Evolutionary conservation across 2,888 invertebrate genomes (phyloP), one percentile per base, ranked within the genome.

Genomic region (Ormyrus rosae): DNA sequence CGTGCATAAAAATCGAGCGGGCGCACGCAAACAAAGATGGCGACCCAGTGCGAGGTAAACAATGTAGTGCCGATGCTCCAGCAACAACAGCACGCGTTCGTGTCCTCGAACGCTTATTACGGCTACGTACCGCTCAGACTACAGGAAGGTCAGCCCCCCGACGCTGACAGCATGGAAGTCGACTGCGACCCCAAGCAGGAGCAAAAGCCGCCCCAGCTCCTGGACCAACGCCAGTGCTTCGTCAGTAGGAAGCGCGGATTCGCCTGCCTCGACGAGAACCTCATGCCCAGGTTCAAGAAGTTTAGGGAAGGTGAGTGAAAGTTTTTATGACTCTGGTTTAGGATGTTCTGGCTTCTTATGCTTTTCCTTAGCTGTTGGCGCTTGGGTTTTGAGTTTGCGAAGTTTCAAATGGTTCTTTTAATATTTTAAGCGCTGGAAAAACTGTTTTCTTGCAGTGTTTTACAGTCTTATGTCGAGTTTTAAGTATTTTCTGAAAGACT

Each of bases 61-160:
- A 63, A 10, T 60, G 56, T 34, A 46, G 55, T 68, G 45, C 8
- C 45, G 58, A 51, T 65, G 67, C 11, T 55, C n/a, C 69, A 68
- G 10, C 61, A 61, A 10, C 67, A 68, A 2, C 51, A 53, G 3
- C 58, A 76, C 10, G 55, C 85, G 61, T 87, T 86, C 82, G 85
- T 89, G 45, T 89, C 90, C 65, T 87, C 88, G 72, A 89, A 83
- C 83, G 85, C 85, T 69, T 89, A 89, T 84, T 88, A 89, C 83
- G 89, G 88, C 83, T 89, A 87, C 82, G 86, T 89, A 73, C 87
- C 89, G 65, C n/a, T 13, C 7, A 56, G 55, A 7, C 64, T 75
- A 56, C 65, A 60, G 67, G 45, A 68, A 46, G 58, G 71, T 13
- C 65, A 63, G 46, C 58, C 74, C 9, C 50, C 45, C 45, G 19